Percentiles rank a stretch among this genome's conserved stretches.
Evolutionary conservation across 2,113 vertebrate genomes (phyloP).

Genomic region (Lucifuga dentata): DNA sequence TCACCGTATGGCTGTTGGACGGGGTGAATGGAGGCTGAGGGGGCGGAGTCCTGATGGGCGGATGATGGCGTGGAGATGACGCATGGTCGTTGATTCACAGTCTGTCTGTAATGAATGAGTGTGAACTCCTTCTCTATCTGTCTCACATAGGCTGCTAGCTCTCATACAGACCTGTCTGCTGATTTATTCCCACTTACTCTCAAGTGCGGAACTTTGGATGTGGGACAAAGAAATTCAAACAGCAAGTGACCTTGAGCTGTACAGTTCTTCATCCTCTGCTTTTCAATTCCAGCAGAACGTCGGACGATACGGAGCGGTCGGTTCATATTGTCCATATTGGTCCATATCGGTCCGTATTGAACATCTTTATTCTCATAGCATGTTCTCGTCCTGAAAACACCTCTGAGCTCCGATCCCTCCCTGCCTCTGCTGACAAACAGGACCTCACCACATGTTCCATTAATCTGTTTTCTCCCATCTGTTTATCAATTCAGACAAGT

Average conservation of each 20-base stretch:
- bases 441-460: too few species aligned
- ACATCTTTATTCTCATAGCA: too few species aligned
- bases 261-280: too few species aligned
- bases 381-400: too few species aligned
- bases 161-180: conserved; percentile 29
- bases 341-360: too few species aligned
- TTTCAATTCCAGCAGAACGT: too few species aligned
- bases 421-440: too few species aligned
- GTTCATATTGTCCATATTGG: too few species aligned
- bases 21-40: conserved; percentile 15
- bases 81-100: conserved; percentile 45
- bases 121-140: conserved; percentile 29
- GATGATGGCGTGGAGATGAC: conserved; percentile 9
- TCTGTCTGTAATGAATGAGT: conserved; percentile 45
- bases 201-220: conserved; percentile 71
- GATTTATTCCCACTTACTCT: conserved; percentile 73
- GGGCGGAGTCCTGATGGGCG: conserved; percentile 15
- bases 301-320: too few species aligned
- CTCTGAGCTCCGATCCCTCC: too few species aligned
- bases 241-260: conserved; percentile 70
- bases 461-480: too few species aligned
- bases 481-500: too few species aligned
- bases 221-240: conserved; percentile 64
- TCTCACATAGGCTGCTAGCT: conserved; percentile 18
- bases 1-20: conserved; percentile 22